phyloP scores from a whole-genome alignment of 1,140 invertebrate genomes.

The Drosophila ohnishii region DNA sequence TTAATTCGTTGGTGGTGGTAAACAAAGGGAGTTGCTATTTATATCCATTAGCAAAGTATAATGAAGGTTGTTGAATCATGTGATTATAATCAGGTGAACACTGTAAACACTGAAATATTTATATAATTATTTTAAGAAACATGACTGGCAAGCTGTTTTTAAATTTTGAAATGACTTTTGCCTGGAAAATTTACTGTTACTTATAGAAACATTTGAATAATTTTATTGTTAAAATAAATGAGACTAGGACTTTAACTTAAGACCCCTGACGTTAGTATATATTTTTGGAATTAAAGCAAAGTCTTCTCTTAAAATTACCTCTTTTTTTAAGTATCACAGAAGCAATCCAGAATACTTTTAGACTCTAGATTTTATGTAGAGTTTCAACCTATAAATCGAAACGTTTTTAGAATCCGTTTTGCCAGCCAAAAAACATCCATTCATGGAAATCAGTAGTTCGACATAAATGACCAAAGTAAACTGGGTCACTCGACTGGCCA shows the following conservation, averaged over 20 bases:
- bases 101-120: neutral
- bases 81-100: neutral
- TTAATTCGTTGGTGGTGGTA: neutral
- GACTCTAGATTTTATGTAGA: neutral
- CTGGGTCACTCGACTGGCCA: conserved; percentile 52
- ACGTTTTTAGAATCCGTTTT: conserved; percentile 16
- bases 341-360: no score
- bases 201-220: no score
- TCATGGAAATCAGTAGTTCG: conserved; percentile 43
- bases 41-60: neutral
- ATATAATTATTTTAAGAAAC: neutral
- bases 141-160: no score
- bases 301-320: no score
- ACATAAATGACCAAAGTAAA: conserved; percentile 42
- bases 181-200: neutral
- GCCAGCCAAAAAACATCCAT: conserved; percentile 29
- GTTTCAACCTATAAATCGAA: neutral
- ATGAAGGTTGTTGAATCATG: neutral
- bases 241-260: no score
- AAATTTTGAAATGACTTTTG: neutral
- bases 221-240: no score
- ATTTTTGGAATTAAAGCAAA: no score
- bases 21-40: neutral
- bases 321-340: no score
- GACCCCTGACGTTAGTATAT: no score